Evolutionary conservation across 1,140 invertebrate genomes (phyloP).

Genomic region (Tigriopus japonicus): DNA sequence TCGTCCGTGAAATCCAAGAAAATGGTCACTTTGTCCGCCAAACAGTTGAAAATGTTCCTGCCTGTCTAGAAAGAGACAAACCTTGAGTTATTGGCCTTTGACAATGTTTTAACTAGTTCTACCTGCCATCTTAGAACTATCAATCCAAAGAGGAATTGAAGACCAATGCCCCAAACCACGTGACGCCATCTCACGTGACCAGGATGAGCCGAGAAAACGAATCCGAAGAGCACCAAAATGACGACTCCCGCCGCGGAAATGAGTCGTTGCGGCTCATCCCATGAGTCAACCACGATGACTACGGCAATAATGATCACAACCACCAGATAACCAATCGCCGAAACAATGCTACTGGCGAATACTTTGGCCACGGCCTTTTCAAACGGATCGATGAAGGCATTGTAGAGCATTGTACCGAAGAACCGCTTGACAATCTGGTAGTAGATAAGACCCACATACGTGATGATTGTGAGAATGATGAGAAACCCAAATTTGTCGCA

Average conservation of each 20-base stretch:
- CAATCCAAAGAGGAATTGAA: conserved; percentile 72
- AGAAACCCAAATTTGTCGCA: conserved; percentile 51
- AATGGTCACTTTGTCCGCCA: conserved; percentile 44
- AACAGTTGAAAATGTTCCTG: conserved; percentile 49
- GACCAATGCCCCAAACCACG: conserved; percentile 51
- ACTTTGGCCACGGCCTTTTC: conserved; percentile 1
- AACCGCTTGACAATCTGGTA: conserved; percentile 39
- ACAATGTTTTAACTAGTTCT: no score
- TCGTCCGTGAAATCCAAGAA: conserved; percentile 57
- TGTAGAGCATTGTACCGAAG: conserved; percentile 23
- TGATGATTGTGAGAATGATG: conserved; percentile 38
- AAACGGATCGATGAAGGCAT: not conserved
- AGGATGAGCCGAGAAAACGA: conserved; percentile 40
- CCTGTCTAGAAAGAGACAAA: conserved; percentile 31
- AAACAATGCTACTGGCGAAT: not conserved
- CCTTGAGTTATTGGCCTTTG: no score
- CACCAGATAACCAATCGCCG: not conserved
- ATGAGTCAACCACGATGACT: conserved; percentile 23
- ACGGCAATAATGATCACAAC: conserved; percentile 4
- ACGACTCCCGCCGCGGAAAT: conserved; percentile 41
- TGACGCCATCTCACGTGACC: conserved; percentile 47
- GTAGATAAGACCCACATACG: conserved; percentile 43
- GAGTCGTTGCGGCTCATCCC: conserved; percentile 24
- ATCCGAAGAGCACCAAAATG: conserved; percentile 28
- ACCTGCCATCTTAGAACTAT: conserved; percentile 58